A percentile compares a stretch with the other conserved stretches of the same genome.
These are phyloP conservation scores for Agapornis canus DNA, from an alignment of 2,797 vertebrate species.

Conservation along the genomic window DNA sequence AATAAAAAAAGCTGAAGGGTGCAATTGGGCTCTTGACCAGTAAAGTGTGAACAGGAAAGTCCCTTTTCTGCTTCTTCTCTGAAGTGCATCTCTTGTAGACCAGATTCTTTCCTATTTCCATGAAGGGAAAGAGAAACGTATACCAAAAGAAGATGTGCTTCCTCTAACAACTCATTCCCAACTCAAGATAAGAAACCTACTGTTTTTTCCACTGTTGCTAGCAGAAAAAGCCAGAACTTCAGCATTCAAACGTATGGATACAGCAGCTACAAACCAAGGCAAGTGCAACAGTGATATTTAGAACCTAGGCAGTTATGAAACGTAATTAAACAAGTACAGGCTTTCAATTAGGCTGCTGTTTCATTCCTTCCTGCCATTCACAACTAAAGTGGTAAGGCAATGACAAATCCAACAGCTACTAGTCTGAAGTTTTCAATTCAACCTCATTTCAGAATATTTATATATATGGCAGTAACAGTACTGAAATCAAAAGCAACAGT, in stretches of 20 bases:
- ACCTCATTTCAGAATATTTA: neutral
- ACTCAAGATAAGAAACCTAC: neutral
- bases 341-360: neutral
- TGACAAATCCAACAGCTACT: neutral
- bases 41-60: neutral
- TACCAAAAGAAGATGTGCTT: neutral
- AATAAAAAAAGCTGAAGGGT: neutral
- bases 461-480: fast-evolving
- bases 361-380: neutral
- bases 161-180: neutral
- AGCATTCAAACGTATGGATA: neutral
- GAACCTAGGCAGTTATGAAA: neutral
- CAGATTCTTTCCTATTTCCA: neutral
- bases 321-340: neutral
- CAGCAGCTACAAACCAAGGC: neutral
- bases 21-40: neutral
- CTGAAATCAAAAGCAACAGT: neutral
- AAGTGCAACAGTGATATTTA: neutral
- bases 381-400: neutral
- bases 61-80: neutral
- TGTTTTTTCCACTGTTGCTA: neutral
- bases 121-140: neutral
- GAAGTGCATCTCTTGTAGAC: fast-evolving
- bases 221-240: neutral
- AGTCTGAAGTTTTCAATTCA: neutral